Base-by-base conservation (phyloP, 2,888 invertebrate species). In the Crematogaster levior region DNA sequence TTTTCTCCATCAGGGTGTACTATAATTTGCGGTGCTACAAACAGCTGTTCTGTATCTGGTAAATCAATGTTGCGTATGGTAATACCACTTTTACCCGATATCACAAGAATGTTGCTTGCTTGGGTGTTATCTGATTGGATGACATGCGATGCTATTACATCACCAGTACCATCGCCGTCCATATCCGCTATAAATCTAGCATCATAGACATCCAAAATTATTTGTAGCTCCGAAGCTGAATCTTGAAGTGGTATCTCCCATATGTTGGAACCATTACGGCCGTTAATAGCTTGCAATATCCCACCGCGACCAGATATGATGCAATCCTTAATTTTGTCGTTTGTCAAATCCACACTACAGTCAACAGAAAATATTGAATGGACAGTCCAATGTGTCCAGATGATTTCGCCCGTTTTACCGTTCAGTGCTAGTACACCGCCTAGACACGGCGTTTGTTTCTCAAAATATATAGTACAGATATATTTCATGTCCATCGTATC, bases 381-480 rank as follows among this genome's bases (percentile, higher is more conserved):
- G 51, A 96, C 95, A 7, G 96, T 95, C 96, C 97, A 97, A 86
- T 96, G 96, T 56, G 96, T 96, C 98, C 98, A 98, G 18, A 97
- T 90, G n/a, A 96, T 95, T 46, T 95, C 94, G 1, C 98, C 98
- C 56, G 95, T 96, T 34, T 91, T 93, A 0, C 98, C 98, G 93
- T 97, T 96, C n/a, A 98, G 92, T 0, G 97, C 97, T 86, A 97
- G 94, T 12, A 97, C 95, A 9, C 98, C 97, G 5, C 97, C 98
- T 85, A 96, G 96, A 92, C 98, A 98, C 0, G 96, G 96, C 7
- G 94, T 92, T 74, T 95, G 95, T 12, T 96, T 96, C 68, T 96
- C 96, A 91, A 97, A 96, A 91, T 97, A 96, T 83, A 97, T 95
- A 84, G 96, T 96, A 90, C 97, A 96, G 66, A 96, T 95, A 86